Conservation (phyloP, 2,888 invertebrate species). For the Rhingia campestris region DNA sequence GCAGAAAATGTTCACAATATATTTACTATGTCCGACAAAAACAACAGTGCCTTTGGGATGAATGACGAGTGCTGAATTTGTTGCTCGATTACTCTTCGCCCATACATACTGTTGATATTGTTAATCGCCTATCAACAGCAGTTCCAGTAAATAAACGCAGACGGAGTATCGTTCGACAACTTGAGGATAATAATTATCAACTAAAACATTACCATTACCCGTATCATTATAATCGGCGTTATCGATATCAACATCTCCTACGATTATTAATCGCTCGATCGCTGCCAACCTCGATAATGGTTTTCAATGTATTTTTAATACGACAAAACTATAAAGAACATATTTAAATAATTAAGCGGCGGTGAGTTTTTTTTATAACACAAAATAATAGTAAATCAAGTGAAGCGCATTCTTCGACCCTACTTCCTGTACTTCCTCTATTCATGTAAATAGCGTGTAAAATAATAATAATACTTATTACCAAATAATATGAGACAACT, state of each 20-base stretch:
- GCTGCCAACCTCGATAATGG: constrained; percentile 54
- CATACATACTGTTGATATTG: constrained; percentile 52
- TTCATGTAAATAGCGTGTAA: constrained; percentile 60
- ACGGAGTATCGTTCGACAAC: constrained; percentile 70
- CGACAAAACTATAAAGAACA: constrained; percentile 27
- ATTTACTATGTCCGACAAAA: constrained; percentile 93
- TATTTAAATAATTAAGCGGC: constrained; percentile 6
- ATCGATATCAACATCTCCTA: constrained; percentile 33
- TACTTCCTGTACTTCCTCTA: constrained; percentile 50
- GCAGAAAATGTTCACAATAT: constrained; percentile 94
- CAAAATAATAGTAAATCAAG: constrained; percentile 24
- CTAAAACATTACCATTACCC: constrained; percentile 30
- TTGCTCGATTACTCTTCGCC: constrained; percentile 69
- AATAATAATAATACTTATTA: constrained; percentile 23
- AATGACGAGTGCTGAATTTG: constrained; percentile 85
- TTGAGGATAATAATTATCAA: constrained; percentile 33
- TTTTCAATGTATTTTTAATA: constrained; percentile 50
- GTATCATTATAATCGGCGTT: constrained; percentile 31
- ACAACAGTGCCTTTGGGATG: constrained; percentile 91
- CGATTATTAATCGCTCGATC: constrained; percentile 30
- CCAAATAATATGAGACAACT: constrained; percentile 3
- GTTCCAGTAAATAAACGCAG: constrained; percentile 34
- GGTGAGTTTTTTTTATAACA: constrained; percentile 33
- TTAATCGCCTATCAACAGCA: constrained; percentile 40
- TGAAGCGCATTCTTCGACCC: constrained; percentile 48